A percentile compares a stretch with the other conserved stretches of the same genome.
Evolutionary conservation across 2,797 vertebrate genomes (phyloP).

Genomic region (Rhinella marina): DNA sequence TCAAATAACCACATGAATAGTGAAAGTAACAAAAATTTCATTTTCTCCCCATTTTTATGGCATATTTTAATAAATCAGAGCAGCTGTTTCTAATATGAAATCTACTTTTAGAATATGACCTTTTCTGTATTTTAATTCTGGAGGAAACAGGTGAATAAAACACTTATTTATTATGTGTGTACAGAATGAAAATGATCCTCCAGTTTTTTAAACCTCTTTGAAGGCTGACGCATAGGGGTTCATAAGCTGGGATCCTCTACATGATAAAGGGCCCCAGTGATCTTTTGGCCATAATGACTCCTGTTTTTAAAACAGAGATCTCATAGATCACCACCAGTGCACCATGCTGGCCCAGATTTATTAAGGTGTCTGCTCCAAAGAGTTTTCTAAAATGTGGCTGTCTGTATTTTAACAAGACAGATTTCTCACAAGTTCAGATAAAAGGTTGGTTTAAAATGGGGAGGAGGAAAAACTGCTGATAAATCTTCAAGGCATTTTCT

Average conservation of each 20-base stretch:
- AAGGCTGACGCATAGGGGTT: neutral
- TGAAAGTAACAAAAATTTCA: slow-evolving; percentile 41
- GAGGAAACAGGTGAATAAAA: slow-evolving; percentile 15
- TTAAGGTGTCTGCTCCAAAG: no score
- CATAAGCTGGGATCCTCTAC: neutral
- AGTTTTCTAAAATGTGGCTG: no score
- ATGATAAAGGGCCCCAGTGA: neutral
- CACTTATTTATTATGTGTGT: neutral
- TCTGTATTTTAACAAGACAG: no score
- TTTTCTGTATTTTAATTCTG: neutral
- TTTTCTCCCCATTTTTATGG: slow-evolving; percentile 38
- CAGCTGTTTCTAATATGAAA: slow-evolving; percentile 41
- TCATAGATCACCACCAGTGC: neutral
- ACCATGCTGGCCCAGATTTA: no score
- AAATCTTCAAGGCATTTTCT: no score
- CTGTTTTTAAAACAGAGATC: neutral
- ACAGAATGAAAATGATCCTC: neutral
- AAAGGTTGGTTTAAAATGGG: no score
- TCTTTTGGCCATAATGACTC: neutral
- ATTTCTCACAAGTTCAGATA: no score
- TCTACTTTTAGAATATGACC: slow-evolving; percentile 4
- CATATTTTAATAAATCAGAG: slow-evolving; percentile 37
- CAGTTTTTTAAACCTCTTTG: neutral
- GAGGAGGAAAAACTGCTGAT: no score
- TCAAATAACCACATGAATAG: slow-evolving; percentile 33